Conservation (phyloP, 2,797 vertebrate species). For the Cyclura pinguis region DNA sequence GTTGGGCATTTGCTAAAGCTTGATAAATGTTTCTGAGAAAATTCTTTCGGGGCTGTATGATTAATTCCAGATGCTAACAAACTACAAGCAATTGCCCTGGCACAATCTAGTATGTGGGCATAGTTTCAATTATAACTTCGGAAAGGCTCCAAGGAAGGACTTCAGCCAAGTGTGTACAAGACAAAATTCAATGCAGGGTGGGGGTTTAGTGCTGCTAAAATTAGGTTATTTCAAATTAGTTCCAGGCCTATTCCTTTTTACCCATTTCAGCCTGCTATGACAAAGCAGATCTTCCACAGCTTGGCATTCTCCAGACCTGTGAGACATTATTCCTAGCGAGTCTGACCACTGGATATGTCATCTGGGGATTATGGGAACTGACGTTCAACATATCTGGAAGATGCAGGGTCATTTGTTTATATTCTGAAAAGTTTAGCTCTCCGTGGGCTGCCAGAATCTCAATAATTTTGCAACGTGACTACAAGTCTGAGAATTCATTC, state of each 20-base stretch:
- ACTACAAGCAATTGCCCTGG: conserved; percentile 19
- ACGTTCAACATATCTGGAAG: not conserved
- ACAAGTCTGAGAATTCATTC: not conserved
- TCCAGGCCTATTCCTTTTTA: conserved; percentile 8
- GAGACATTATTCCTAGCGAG: not conserved
- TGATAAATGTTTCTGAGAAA: conserved; percentile 44
- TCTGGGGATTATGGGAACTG: not conserved
- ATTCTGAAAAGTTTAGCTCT: not conserved
- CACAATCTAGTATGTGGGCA: not conserved
- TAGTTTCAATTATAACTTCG: rapidly evolving
- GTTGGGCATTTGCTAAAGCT: conserved; percentile 47
- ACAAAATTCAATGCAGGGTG: not conserved
- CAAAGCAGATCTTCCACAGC: not conserved
- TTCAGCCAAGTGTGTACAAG: not conserved
- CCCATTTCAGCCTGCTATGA: not conserved
- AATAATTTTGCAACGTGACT: not conserved
- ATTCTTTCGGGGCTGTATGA: conserved; percentile 41
- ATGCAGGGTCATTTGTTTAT: not conserved
- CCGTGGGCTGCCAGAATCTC: not conserved
- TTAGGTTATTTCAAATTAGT: not conserved
- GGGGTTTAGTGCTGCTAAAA: not conserved
- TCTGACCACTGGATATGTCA: not conserved
- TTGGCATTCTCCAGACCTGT: not conserved
- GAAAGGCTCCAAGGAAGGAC: not conserved
- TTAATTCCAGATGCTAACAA: conserved; percentile 51